Conservation (phyloP, 2,888 invertebrate species). For the Erebia epiphron region DNA sequence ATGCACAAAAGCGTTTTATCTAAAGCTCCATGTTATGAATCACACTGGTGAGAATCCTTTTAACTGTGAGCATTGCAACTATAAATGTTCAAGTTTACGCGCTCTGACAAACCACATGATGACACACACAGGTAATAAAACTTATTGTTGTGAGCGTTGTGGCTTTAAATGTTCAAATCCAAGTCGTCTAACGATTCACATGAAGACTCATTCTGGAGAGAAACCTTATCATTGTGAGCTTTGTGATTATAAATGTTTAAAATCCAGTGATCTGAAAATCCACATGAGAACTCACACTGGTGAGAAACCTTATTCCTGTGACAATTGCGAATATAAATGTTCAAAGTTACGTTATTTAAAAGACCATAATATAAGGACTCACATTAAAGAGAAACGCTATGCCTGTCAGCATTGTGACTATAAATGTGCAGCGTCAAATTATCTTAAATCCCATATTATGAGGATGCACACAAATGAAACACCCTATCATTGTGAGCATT, state of each 20-base stretch:
- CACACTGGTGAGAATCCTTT: not conserved
- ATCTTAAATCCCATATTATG: not conserved
- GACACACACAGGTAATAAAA: not conserved
- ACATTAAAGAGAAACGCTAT: not conserved
- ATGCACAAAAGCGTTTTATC: not conserved
- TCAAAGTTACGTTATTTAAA: not conserved
- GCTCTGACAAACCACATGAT: not conserved
- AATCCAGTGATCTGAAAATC: not conserved
- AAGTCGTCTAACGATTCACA: not conserved
- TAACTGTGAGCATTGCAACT: not conserved
- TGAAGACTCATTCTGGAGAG: not conserved
- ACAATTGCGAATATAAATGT: not conserved
- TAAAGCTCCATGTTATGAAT: not conserved
- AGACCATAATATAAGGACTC: not conserved
- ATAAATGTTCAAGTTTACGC: not conserved
- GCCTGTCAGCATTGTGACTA: not conserved
- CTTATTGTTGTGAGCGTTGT: not conserved
- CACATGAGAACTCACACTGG: slow-evolving; percentile 1
- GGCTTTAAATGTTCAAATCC: not conserved
- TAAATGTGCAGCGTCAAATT: not conserved
- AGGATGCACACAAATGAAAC: too few species aligned
- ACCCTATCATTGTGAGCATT: too few species aligned
- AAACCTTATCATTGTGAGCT: not conserved
- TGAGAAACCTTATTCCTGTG: not conserved
- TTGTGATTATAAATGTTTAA: not conserved